Base-by-base conservation (phyloP, 2,113 vertebrate genomes). In the Gymnogyps californianus region DNA sequence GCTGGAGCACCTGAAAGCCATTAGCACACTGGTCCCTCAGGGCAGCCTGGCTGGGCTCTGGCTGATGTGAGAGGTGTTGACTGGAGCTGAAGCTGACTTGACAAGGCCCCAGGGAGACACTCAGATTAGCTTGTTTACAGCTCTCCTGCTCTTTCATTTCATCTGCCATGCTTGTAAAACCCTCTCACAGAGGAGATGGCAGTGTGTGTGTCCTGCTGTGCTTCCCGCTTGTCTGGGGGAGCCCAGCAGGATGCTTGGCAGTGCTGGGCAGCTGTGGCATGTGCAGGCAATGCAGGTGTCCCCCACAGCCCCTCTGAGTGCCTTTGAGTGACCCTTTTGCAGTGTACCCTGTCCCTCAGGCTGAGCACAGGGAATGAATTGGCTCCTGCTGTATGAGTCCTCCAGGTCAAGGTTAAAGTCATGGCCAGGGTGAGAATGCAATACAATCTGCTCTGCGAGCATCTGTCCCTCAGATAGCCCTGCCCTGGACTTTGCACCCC, bases 121-220 rank as follows among this genome's bases (percentile, higher is more conserved):
- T 84, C 34, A n/a, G 15, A 94, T 67, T 36, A 93, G 78, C 83
- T 84, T 94, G 61, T 97, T 97, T 97, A 96, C 87, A 83, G 83
- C 75, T 91, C 55, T 64, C 54, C n/a, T 83, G 54, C n/a, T 75
- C 84, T 66, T 94, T 71, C n/a, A 74, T 87, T 94, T 94, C 19
- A 36, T 81, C 84, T 89, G 89, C 81, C 24, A 16, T 47, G 55
- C 88, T 76, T 94, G 86, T 88, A 91, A 91, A 97, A 86, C 34
- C 11, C 28, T 57, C 66, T 55, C 20, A 18, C 10, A 31, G 93
- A 74, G 75, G 67, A 94, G 81, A 85, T 59, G 83, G 59, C 49
- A 44, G 78, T 2, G 40, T 13, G 17, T 29, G 58, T 62, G 62
- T 88, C 90, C 74, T 76, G 70, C 64, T 78, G 80, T 24, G 29